Conservation (phyloP, 2,797 vertebrate species). For the Danio kyathit region DNA sequence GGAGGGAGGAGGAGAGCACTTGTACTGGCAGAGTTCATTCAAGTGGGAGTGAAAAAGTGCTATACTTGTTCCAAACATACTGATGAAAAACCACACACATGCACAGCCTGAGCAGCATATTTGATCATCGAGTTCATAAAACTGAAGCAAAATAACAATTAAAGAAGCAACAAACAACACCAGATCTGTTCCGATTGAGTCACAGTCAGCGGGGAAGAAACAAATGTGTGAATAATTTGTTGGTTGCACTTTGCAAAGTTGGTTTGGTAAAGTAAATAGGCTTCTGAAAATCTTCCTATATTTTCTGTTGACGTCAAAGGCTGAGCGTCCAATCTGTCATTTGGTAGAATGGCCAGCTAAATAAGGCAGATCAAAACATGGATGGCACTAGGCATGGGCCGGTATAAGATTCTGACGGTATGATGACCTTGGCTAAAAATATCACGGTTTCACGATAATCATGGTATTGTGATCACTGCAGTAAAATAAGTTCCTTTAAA, state of each 20-base stretch:
- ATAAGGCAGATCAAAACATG: neutral
- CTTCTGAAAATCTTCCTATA: conserved; percentile 13
- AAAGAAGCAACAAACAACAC: neutral
- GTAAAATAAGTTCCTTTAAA: too few species aligned
- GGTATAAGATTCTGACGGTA: too few species aligned
- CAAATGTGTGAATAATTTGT: neutral
- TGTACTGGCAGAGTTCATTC: conserved; percentile 41
- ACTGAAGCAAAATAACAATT: neutral
- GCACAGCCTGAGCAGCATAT: neutral
- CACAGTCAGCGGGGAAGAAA: conserved; percentile 6
- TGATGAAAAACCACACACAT: neutral
- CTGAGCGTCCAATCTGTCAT: neutral
- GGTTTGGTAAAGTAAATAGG: neutral
- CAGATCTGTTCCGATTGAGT: neutral
- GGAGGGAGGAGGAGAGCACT: conserved; percentile 32
- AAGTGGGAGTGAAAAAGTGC: conserved; percentile 45
- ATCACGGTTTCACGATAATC: too few species aligned
- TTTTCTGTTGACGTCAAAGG: conserved; percentile 29
- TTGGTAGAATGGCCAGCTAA: neutral
- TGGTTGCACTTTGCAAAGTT: neutral
- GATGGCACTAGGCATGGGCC: neutral
- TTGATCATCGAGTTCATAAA: neutral
- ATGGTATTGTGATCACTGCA: too few species aligned
- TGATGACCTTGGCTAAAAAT: too few species aligned
- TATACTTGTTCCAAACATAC: conserved; percentile 48